Evolutionary conservation across 2,113 vertebrate species (phyloP), one percentile per base, ranked within the genome.

Genomic region (Ploceus nigricollis): DNA sequence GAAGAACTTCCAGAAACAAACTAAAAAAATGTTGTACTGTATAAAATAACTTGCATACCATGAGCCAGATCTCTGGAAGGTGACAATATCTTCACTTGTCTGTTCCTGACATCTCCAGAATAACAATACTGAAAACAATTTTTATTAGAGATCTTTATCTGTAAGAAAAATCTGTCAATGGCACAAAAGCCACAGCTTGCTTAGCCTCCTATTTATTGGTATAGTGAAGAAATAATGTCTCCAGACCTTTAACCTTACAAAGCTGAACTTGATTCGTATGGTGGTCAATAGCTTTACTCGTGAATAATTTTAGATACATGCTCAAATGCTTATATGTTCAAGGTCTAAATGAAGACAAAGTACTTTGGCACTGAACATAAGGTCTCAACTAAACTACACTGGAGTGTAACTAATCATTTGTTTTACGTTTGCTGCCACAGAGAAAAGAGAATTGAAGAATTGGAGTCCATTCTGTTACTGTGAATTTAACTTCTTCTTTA

Each of bases 311-410:
- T 56, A 78, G 16, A 31, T 50, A 80, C 1, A 0, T 65, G 27
- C 25, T 82, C 30, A 87, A 77, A 40, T 57, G 48, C 53, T 94
- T 79, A 35, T 39, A 53, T n/a, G 16, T 57, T 91, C 42, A 77
- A 72, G 44, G 27, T 81, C 68, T 78, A 86, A 96, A 94, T 92
- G 57, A 95, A 96, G 75, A 93, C 51, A 64, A 95, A 92, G 79
- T 64, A 47, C 56, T 90, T 73, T 71, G 44, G 33, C 75, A 88
- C 28, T 35, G 60, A 86, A 75, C n/a, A n/a, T 58, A 93, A 91
- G 50, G 70, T 85, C 84, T 78, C 82, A 72, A 21, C 42, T 80
- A 79, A 93, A 83, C 68, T 44, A 63, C 28, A 47, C 14, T 5
- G 37, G 19, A 60, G 22, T 37, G 42, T 70, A 87, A 90, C 75